Percentiles rank a stretch among this genome's conserved stretches.
phyloP scores from a whole-genome alignment of 2,113 vertebrate genomes.

The Chaenocephalus aceratus region DNA sequence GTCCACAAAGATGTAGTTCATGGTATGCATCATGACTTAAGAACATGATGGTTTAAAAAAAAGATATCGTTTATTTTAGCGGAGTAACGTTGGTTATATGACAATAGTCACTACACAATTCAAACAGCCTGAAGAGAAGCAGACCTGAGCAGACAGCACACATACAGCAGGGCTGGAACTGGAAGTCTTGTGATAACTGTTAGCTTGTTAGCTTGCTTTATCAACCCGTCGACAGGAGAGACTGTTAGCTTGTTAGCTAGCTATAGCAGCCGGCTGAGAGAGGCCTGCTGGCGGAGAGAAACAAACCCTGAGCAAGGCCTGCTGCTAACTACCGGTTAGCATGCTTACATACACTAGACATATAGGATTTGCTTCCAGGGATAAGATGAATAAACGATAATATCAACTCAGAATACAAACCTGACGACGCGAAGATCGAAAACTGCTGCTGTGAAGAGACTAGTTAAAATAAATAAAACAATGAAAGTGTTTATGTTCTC shows the following conservation, averaged over 20 bases:
- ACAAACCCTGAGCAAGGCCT: neutral
- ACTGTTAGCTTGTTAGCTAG: neutral
- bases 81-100: too few relatives aligned
- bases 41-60: neutral
- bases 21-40: neutral
- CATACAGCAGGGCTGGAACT: neutral
- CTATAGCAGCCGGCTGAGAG: neutral
- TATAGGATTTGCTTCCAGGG: neutral
- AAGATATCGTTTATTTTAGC: neutral
- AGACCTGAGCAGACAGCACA: neutral
- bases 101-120: neutral
- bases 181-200: neutral
- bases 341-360: slow-evolving; percentile 5
- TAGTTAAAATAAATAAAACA: neutral
- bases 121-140: neutral
- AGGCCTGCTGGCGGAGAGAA: neutral
- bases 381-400: neutral
- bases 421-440: neutral
- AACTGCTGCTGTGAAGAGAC: neutral
- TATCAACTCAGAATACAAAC: neutral
- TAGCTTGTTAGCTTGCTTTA: neutral
- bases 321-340: slow-evolving; percentile 12
- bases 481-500: neutral
- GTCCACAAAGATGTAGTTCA: neutral
- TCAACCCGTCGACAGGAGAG: too few relatives aligned